Base-by-base conservation (phyloP, 2,797 vertebrate genomes). In the Hoplostethus mediterraneus region DNA sequence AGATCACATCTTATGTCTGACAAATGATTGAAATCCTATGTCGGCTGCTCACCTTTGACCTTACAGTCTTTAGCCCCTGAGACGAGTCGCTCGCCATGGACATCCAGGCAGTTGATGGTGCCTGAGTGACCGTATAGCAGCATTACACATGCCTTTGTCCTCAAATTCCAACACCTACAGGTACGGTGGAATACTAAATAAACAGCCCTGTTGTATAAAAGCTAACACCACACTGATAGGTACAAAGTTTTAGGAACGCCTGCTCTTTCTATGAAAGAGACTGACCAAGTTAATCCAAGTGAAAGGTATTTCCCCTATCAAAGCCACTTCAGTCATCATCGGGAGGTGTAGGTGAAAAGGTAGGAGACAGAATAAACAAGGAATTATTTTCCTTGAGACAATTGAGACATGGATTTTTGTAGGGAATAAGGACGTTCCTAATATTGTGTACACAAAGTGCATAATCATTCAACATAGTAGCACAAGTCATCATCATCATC, bases 41-140 rank as follows among this genome's bases (percentile, higher is more conserved):
- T 38, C 36, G 25, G 21, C 25, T 0, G 3, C 21, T 94, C 52
- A 97, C 98, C 95, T 97, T 96, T 97, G 3, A 96, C 95, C 40
- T 80, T 84, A 68, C 93, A 90, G 47, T 98, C 97, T 82, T 82
- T 96, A 62, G 94, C 93, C 81, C 97, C 97, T 0, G 97, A 98
- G 16, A 94, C 96, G 0, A 98, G 81, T 60, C 5, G 92, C 21
- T 95, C 81, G 6, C 75, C 90, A 0, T 92, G 87, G 21, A 95
- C 71, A 49, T 97, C 94, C 86, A 98, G 88, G 82, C 96, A 97
- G 78, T 84, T 96, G 75, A 98, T 70, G 0, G 92, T 89, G 13
- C 90, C 88, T 0, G 80, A 81, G 88, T 98, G 97, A 16, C 97
- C 97, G 0, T 61, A 83, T 59, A 97, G 93, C 59, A 71, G 81